A percentile compares a stretch with the other conserved stretches of the same genome.
These are phyloP conservation scores for Anolis sagrei DNA, from an alignment of 2,113 vertebrate genomes.

Conservation along the genomic window DNA sequence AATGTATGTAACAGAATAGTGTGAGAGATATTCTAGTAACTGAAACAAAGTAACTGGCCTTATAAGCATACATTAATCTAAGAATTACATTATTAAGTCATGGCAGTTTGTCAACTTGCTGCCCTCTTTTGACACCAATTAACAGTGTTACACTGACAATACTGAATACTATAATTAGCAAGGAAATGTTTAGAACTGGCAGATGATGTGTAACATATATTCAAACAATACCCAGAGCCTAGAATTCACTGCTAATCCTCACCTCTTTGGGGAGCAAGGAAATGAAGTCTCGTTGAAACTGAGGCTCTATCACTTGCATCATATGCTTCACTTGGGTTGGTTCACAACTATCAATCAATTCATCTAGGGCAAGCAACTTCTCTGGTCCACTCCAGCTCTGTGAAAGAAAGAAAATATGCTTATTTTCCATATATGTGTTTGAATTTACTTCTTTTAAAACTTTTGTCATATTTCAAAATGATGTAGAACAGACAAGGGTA, in stretches of 20 bases:
- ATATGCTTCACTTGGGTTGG: slow-evolving; percentile 99
- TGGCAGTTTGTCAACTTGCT: slow-evolving; percentile 26
- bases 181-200: slow-evolving; percentile 36
- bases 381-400: slow-evolving; percentile 96
- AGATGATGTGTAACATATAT: slow-evolving; percentile 9
- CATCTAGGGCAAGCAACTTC: slow-evolving; percentile 98
- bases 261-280: slow-evolving; percentile 99
- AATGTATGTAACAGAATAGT: slow-evolving; percentile 17
- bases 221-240: slow-evolving; percentile 24
- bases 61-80: slow-evolving; percentile 31
- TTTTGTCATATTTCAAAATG: not conserved
- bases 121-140: slow-evolving; percentile 46
- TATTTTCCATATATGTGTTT: slow-evolving; percentile 3
- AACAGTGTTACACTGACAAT: slow-evolving; percentile 39
- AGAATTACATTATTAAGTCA: slow-evolving; percentile 44
- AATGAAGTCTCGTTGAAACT: slow-evolving; percentile 99
- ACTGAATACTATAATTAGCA: slow-evolving; percentile 37
- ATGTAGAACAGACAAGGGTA: not conserved
- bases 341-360: slow-evolving; percentile 98
- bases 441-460: not conserved
- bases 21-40: slow-evolving; percentile 16
- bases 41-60: slow-evolving; percentile 38
- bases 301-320: slow-evolving; percentile 99
- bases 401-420: slow-evolving; percentile 45
- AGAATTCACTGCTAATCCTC: slow-evolving; percentile 58